A percentile compares a stretch with the other conserved stretches of the same genome.
Evolutionary conservation across 2,888 invertebrate species (phyloP).

Genomic region (Cotesia congregata): DNA sequence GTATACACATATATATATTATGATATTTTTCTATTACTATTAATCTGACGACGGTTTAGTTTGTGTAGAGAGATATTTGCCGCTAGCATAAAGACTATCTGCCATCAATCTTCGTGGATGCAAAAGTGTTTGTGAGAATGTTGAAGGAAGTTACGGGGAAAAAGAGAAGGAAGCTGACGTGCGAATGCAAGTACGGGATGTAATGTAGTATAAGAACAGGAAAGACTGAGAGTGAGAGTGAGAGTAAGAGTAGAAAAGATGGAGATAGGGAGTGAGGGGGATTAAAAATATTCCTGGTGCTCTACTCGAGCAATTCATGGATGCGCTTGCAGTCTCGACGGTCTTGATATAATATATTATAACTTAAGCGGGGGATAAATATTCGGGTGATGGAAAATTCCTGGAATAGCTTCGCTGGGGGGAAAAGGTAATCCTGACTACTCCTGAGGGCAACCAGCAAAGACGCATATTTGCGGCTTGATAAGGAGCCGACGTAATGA

Average conservation of each 20-base stretch:
- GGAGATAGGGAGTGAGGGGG: constrained; percentile 10
- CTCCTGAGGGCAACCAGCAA: constrained; percentile 15
- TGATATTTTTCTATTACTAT: constrained; percentile 5
- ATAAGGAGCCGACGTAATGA: constrained; percentile 37
- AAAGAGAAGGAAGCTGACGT: background rate
- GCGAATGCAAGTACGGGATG: background rate
- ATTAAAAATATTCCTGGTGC: constrained; percentile 34
- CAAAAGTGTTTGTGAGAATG: background rate
- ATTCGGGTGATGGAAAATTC: constrained; percentile 42
- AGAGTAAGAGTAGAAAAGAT: constrained; percentile 12
- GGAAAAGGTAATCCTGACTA: constrained; percentile 22
- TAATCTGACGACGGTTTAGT: background rate
- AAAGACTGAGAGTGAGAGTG: constrained; percentile 27
- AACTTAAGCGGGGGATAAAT: constrained; percentile 21
- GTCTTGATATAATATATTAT: constrained; percentile 26
- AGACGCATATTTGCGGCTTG: constrained; percentile 39
- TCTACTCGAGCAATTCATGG: constrained; percentile 31
- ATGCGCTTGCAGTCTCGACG: constrained; percentile 33
- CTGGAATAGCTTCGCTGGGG: constrained; percentile 32
- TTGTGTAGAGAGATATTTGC: constrained; percentile 34
- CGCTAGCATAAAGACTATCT: constrained; percentile 28
- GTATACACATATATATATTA: background rate
- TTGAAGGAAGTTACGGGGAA: background rate
- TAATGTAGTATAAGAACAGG: background rate
- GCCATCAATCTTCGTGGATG: constrained; percentile 37